These are phyloP conservation scores for Pogonophryne albipinna DNA, from an alignment of 2,797 vertebrate species.

Conservation along the genomic window DNA sequence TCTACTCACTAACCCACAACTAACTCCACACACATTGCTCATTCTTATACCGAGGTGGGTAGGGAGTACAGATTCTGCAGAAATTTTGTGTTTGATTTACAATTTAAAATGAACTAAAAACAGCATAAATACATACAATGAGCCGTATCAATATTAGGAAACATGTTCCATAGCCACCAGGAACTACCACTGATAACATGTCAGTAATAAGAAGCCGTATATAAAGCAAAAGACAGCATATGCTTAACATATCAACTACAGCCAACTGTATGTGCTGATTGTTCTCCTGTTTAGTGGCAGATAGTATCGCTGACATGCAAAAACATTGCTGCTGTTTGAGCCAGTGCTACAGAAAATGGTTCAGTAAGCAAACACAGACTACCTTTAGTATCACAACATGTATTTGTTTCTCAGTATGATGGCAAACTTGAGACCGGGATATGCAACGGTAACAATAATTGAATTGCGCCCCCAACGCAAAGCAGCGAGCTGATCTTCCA, in stretches of 20 bases:
- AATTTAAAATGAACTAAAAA: not conserved
- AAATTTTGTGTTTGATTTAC: not conserved
- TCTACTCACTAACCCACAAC: not conserved
- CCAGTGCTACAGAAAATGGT: constrained; percentile 5
- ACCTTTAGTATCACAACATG: not conserved
- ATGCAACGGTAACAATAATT: not conserved
- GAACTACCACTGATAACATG: not conserved
- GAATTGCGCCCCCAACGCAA: constrained; percentile 11
- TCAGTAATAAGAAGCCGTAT: not conserved
- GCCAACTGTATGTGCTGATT: not conserved
- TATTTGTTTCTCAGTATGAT: not conserved
- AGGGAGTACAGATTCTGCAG: not conserved
- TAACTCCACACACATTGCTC: not conserved
- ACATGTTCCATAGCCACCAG: not conserved
- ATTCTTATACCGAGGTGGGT: not conserved
- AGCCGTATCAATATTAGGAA: not conserved
- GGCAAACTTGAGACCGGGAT: not conserved
- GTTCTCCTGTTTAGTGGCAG: not conserved
- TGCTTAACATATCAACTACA: not conserved
- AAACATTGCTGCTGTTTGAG: not conserved
- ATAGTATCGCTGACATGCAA: not conserved
- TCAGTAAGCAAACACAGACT: not conserved
- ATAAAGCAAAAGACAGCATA: not conserved
- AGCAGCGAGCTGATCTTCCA: not conserved
- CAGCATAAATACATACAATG: not conserved